A percentile compares a stretch with the other conserved stretches of the same genome.
phyloP scores from a whole-genome alignment of 2,113 vertebrate species.

The Pygoscelis adeliae region DNA sequence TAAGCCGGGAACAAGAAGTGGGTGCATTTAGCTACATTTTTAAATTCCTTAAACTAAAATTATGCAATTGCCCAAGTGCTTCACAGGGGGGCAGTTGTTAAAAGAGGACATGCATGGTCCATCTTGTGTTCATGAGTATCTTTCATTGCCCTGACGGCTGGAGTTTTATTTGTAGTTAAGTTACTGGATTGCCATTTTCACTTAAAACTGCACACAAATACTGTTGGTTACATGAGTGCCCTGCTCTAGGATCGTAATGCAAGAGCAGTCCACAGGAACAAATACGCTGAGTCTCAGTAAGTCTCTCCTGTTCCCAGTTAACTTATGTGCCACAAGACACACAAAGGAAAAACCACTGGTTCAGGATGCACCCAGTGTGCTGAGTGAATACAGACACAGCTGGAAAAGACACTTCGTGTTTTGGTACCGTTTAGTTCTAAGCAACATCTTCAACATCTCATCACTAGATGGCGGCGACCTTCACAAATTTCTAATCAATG shows the following conservation, averaged over 20 bases:
- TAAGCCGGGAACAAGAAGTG: not conserved
- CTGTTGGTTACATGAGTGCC: not conserved
- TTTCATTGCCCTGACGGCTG: not conserved
- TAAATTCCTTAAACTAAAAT: not conserved
- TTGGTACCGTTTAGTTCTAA: not conserved
- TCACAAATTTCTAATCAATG: slow-evolving; percentile 59
- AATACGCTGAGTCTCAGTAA: not conserved
- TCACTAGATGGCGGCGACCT: slow-evolving; percentile 76
- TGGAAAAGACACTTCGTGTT: not conserved
- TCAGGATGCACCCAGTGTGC: not conserved
- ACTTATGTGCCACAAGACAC: not conserved
- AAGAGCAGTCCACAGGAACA: not conserved
- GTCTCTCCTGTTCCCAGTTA: not conserved
- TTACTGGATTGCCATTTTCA: not conserved
- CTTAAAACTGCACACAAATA: not conserved
- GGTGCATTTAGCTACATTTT: not conserved
- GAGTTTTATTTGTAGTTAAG: not conserved
- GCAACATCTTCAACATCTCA: slow-evolving; percentile 66
- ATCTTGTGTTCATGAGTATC: not conserved
- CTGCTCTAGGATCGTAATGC: not conserved
- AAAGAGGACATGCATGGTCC: not conserved
- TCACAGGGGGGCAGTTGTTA: not conserved
- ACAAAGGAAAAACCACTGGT: fast-evolving
- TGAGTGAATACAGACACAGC: not conserved
- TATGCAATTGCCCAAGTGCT: not conserved